Base-by-base conservation (phyloP, 2,113 vertebrate species). In the Psephotus haematonotus region DNA sequence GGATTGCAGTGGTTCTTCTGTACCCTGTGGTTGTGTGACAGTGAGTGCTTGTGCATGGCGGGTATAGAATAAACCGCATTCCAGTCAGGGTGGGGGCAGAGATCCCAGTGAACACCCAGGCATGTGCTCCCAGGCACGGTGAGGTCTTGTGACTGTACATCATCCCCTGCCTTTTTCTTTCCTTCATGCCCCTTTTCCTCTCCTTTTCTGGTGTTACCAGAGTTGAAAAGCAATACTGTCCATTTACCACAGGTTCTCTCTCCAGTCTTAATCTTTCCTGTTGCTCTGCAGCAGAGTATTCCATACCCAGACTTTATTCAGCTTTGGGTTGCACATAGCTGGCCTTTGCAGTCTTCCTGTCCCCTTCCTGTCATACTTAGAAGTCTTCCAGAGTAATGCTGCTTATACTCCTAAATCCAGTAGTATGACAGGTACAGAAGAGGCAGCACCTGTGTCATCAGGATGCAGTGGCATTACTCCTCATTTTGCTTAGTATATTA, bases 51-150 rank as follows among this genome's bases (percentile, higher is more conserved):
- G 47, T 87, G 84, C n/a, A 22, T 89, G 83, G 50, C 1, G 2
- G 28, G 63, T 62, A 68, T 50, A 86, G 93, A 92, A 88, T 92
- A 95, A 92, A 88, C 67, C 37, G 33, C 84, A 84, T 94, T 95
- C 92, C 93, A 93, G 53, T 13, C 50, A 76, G 62, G 50, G 27
- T 90, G 57, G 49, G 59, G 86, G 60, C 72, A 67, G 85, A 85
- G 29, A 43, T 83, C 65, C 63, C 72, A n/a, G 18, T 78, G 49
- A 70, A 41, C 70, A n/a, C 55, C 31, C 55, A 57, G 55, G 31
- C 41, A 3, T 49, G 53, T 71, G 67, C 25, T 89, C 75, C 43
- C 28, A 60, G 80, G 53, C 41, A 35, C 4, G 0, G 6, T n/a
- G 53, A 86, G 70, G 11, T 90, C 93, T 95, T 80, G 70, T 91